Evolutionary conservation across 2,797 vertebrate genomes (phyloP).

Genomic region (Periophthalmus magnuspinnatus): DNA sequence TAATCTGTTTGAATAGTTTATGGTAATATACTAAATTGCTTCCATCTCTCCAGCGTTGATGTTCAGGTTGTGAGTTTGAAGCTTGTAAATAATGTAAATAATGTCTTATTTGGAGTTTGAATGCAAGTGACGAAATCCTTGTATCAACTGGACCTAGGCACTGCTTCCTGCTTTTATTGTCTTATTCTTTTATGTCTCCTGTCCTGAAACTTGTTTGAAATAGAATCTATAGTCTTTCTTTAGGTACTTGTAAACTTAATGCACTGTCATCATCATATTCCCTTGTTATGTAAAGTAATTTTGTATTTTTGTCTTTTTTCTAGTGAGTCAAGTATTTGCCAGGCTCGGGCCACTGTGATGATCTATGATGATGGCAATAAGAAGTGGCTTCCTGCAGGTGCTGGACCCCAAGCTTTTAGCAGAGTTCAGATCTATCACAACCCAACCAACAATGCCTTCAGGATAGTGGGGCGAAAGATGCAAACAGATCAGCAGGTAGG

Average conservation of each 20-base stretch:
- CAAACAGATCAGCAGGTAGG: conserved; percentile 90
- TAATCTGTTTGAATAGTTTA: background rate
- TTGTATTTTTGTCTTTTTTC: conserved; percentile 20
- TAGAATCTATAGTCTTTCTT: conserved; percentile 36
- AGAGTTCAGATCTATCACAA: conserved; percentile 93
- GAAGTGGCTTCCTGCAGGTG: conserved; percentile 87
- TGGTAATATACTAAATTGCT: background rate
- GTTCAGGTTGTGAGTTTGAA: background rate
- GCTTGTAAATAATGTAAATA: too few relatives aligned
- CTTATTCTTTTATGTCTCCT: conserved; percentile 51
- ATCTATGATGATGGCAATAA: conserved; percentile 88
- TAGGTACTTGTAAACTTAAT: background rate
- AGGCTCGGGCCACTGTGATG: conserved; percentile 91
- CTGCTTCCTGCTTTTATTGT: conserved; percentile 72
- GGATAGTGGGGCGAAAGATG: conserved; percentile 91
- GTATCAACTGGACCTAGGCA: conserved; percentile 23
- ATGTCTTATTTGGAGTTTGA: conserved; percentile 7
- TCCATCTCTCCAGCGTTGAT: background rate
- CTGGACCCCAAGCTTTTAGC: conserved; percentile 84
- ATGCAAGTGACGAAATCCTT: conserved; percentile 5
- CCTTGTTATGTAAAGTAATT: background rate
- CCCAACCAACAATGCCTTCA: conserved; percentile 82
- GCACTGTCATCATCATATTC: background rate
- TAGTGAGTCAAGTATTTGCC: conserved; percentile 89
- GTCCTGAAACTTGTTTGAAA: conserved; percentile 47